A percentile compares a stretch with the other conserved stretches of the same genome.
Evolutionary conservation across 2,797 vertebrate genomes (phyloP).

Genomic region (Hozukius guyotensis): DNA sequence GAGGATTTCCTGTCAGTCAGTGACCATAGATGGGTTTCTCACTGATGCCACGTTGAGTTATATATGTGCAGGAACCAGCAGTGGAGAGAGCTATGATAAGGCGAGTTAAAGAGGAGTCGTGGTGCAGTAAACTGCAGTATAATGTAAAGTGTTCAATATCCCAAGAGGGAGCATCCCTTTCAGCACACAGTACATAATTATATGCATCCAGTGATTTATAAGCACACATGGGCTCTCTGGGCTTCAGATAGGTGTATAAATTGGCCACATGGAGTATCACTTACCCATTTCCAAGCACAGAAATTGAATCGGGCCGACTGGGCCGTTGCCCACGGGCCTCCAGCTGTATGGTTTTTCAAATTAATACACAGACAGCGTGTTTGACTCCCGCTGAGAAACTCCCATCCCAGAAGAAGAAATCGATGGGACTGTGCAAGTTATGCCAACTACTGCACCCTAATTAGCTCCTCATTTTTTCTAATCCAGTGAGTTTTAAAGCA

Average conservation of each 20-base stretch:
- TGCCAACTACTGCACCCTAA: conserved; percentile 51
- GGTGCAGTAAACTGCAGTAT: conserved; percentile 32
- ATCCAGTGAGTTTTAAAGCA: conserved; percentile 57
- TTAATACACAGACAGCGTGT: conserved; percentile 36
- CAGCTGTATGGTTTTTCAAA: conserved; percentile 56
- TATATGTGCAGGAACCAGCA: background rate
- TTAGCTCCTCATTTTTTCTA: conserved; percentile 59
- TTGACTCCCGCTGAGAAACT: conserved; percentile 39
- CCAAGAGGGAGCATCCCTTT: conserved; percentile 44
- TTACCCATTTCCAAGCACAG: conserved; percentile 46
- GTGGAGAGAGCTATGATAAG: background rate
- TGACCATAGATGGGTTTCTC: conserved; percentile 24
- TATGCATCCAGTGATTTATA: conserved; percentile 64
- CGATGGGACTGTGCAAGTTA: conserved; percentile 41
- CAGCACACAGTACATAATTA: conserved; percentile 47
- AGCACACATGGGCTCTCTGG: conserved; percentile 27
- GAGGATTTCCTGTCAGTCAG: conserved; percentile 27
- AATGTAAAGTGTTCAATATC: conserved; percentile 37
- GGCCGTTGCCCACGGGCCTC: conserved; percentile 28
- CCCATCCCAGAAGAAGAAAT: conserved; percentile 47
- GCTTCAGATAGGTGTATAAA: conserved; percentile 60
- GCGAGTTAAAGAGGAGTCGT: conserved; percentile 9
- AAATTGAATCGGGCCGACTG: conserved; percentile 51
- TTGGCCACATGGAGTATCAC: conserved; percentile 50
- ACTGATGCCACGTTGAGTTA: background rate